Evolutionary conservation across 2,113 vertebrate genomes (phyloP), one percentile per base, ranked within the genome.

Genomic region (Bolborhynchus lineola): DNA sequence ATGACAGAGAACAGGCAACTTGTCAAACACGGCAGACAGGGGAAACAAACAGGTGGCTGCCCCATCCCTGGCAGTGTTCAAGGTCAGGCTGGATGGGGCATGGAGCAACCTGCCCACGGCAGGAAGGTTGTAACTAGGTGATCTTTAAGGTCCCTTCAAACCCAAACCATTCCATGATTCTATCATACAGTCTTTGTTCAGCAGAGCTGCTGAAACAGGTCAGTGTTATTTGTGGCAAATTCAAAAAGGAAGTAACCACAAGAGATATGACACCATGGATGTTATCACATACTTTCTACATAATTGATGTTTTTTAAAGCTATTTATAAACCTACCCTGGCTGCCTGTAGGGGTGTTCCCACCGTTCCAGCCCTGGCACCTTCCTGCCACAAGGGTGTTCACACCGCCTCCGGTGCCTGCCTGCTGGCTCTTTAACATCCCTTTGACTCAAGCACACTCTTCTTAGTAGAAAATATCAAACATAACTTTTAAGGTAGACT

Each of bases 391-490:
- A 4, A 2, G 33, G 37, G 37, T 6, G 0, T 21, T 53, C 7
- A 13, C 11, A 7, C 67, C 21, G 23, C 42, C 59, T 10, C 52
- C 9, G 7, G 44, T 6, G 0, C 75, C 24, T 39, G 42, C 44
- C 33, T 4, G 1, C 52, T 41, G 0, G 0, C 4, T 6, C 29
- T 21, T 21, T 16, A 35, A 1, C 2, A 9, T 7, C 33, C 44
- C 11, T 0, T 2, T 9, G 46, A 14, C 52, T 33, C 39, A 33
- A 25, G 50, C 12, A 33, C 0, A 12, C 13, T 6, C 10, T 15
- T 53, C 23, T 6, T 7, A 18, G 6, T 12, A 60, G 35, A 35
- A 59, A 59, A 19, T 9, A 72, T 2, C 65, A 72, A 52, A 37
- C 1, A 0, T 20, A 25, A 44, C 39, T 50, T 60, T 33, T 26